Evolutionary conservation across 2,888 invertebrate genomes (phyloP).

Genomic region (Callosobruchus maculatus): DNA sequence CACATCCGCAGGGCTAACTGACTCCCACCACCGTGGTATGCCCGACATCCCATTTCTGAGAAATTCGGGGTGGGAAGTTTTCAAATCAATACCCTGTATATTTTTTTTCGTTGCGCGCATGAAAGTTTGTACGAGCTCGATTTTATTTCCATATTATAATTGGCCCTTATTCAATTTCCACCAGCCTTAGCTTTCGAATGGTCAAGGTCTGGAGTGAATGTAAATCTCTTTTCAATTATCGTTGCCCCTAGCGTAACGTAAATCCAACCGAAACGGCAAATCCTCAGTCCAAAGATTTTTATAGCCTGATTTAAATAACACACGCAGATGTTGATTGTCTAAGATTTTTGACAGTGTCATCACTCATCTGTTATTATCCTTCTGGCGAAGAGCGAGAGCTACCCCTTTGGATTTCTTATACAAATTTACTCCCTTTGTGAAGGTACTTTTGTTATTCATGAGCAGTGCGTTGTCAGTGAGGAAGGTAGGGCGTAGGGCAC

Average conservation of each 20-base stretch:
- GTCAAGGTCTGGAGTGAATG: not conserved
- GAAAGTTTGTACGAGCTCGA: no score
- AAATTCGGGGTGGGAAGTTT: no score
- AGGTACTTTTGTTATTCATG: conserved; percentile 39
- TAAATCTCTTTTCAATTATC: not conserved
- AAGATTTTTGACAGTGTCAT: conserved; percentile 36
- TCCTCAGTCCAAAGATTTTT: not conserved
- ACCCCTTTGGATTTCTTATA: conserved; percentile 38
- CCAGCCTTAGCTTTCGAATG: not conserved
- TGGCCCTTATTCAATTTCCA: not conserved
- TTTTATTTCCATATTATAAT: no score
- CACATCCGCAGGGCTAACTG: no score
- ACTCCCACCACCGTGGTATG: no score
- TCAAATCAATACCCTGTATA: no score
- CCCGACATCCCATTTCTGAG: no score
- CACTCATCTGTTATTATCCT: conserved; percentile 37
- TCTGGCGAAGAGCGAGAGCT: conserved; percentile 12
- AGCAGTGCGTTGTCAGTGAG: conserved; percentile 5
- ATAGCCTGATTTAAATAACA: conserved; percentile 15
- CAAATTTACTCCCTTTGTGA: conserved; percentile 42
- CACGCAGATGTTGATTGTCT: conserved; percentile 24
- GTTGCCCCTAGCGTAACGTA: not conserved
- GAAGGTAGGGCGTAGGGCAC: no score
- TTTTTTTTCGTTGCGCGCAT: no score
- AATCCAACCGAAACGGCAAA: not conserved